Percentiles rank a stretch among this genome's conserved stretches.
Conservation (phyloP, 2,888 invertebrate genomes). For the Hetaerina titia region DNA sequence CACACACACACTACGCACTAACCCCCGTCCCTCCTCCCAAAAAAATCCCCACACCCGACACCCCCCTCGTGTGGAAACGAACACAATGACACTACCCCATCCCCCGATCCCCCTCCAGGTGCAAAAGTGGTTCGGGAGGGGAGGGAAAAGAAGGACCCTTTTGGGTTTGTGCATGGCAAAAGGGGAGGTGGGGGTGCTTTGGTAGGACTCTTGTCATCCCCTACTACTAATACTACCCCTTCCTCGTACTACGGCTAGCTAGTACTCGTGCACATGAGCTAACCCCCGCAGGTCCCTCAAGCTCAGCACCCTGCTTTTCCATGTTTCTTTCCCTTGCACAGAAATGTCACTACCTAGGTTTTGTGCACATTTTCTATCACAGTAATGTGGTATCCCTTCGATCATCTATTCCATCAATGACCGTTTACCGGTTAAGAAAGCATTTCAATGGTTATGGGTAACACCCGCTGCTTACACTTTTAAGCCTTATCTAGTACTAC, state of each 20-base stretch:
- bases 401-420: too few species aligned
- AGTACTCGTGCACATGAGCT: not conserved
- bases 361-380: too few species aligned
- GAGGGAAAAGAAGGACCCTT: not conserved
- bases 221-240: not conserved
- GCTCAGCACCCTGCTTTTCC: too few species aligned
- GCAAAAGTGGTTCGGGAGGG: not conserved
- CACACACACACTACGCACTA: not conserved
- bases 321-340: too few species aligned
- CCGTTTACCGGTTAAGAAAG: too few species aligned
- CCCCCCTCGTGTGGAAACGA: not conserved
- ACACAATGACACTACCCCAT: not conserved
- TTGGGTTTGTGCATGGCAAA: conserved; percentile 4
- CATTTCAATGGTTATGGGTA: too few species aligned
- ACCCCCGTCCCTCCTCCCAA: not conserved
- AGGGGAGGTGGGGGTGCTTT: not conserved
- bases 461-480: too few species aligned
- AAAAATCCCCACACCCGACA: not conserved
- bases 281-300: not conserved
- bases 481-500: too few species aligned
- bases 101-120: not conserved
- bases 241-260: not conserved
- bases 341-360: too few species aligned
- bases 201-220: not conserved
- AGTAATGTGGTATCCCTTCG: too few species aligned